Base-by-base conservation (phyloP, 2,888 invertebrate genomes). In the Thumatha senex region DNA sequence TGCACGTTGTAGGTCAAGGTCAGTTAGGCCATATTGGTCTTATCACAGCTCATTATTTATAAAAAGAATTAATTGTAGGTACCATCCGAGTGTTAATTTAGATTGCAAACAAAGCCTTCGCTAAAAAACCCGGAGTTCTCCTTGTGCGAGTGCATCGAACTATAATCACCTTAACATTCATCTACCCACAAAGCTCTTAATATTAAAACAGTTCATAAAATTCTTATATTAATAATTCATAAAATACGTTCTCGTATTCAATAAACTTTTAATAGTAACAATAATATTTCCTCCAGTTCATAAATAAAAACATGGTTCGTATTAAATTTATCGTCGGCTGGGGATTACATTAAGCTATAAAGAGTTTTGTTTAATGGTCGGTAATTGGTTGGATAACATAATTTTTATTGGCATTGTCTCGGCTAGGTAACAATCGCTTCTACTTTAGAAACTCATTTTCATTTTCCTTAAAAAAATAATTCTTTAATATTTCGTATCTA, bases 361-460 rank as follows among this genome's bases (percentile, higher is more conserved):
- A 85, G 63, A 80, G 78, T 78, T 80, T 80, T 80, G 78, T 82
- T 84, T 86, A 83, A 88, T 85, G 75, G 80, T 67, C 75, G 54
- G 78, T 87, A 88, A 89, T 88, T 87, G 85, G 84, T 78, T 72
- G 62, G 75, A 80, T 84, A 85, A 87, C 84, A 87, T 84, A 73
- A 78, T 83, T 86, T 86, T 89, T 86, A 86, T 86, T 84, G 75
- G 82, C 78, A 83, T 84, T 86, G 86, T 86, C 80, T 84, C 76
- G 74, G 74, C 74, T 73, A 72, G 71, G 69, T 69, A 67, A 64
- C 73, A 61, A 65, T 50, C 15, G 34, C 53, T 31, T 18, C 40
- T 79, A 85, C 83, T 62, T 63, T 15, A 40, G 59, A n/a, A 74
- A 76, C 71, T 78, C 78, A 72, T 35, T 14, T 11, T 29, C 29